phyloP scores from a whole-genome alignment of 2,797 vertebrate genomes.

The Cynodonichthys magdalenae region DNA sequence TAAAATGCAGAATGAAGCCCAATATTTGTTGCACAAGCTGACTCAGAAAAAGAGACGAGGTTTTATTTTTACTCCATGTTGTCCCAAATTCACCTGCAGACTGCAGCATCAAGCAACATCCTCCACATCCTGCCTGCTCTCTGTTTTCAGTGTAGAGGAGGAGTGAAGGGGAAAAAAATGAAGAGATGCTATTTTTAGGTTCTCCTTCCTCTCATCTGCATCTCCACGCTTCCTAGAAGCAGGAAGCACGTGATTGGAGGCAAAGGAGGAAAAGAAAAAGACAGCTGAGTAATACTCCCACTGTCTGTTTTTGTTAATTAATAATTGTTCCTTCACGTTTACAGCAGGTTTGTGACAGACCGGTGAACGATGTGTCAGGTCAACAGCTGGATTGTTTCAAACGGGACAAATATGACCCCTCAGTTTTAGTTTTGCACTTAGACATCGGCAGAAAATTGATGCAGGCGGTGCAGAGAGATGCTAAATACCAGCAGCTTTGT shows the following conservation, averaged over 20 bases:
- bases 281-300: slow-evolving; percentile 24
- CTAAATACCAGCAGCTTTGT: slow-evolving; percentile 12
- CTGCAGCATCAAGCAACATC: slow-evolving; percentile 14
- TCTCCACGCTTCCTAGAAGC: slow-evolving; percentile 69
- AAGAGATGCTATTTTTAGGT: slow-evolving; percentile 77
- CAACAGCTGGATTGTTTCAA: slow-evolving; percentile 4
- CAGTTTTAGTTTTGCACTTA: slow-evolving; percentile 10
- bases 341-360: background rate
- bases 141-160: slow-evolving; percentile 39
- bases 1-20: too few species aligned
- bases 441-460: background rate
- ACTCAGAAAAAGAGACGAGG: slow-evolving; percentile 12
- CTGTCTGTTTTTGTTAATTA: slow-evolving; percentile 4
- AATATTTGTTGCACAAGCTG: background rate
- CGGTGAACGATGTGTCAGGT: background rate
- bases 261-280: slow-evolving; percentile 15
- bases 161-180: slow-evolving; percentile 23
- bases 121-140: slow-evolving; percentile 47
- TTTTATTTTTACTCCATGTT: slow-evolving; percentile 10
- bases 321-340: slow-evolving; percentile 15
- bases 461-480: slow-evolving; percentile 11
- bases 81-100: slow-evolving; percentile 51
- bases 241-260: slow-evolving; percentile 65
- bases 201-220: slow-evolving; percentile 64
- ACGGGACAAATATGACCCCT: background rate